Evolutionary conservation across 2,113 vertebrate species (phyloP).

Genomic region (Phasianus colchicus): DNA sequence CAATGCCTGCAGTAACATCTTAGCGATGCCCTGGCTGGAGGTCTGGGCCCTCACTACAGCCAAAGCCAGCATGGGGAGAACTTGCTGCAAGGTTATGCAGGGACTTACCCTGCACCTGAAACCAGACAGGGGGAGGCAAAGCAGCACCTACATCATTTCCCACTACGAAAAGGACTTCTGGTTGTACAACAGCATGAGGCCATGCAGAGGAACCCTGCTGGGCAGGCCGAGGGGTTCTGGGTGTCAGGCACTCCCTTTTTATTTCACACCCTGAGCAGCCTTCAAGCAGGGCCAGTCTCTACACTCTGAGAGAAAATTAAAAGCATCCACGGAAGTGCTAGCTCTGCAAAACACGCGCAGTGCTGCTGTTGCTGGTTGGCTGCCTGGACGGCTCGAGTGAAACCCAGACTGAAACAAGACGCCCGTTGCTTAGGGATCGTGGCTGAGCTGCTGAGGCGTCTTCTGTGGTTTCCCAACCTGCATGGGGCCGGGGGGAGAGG

Average conservation of each 20-base stretch:
- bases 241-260: not conserved
- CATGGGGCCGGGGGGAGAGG: not conserved
- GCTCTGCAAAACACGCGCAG: not conserved
- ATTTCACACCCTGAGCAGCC: not conserved
- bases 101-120: not conserved
- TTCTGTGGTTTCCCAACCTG: not conserved
- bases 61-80: not conserved
- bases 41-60: not conserved
- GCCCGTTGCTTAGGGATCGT: not conserved
- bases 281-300: not conserved
- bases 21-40: rapidly evolving
- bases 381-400: rapidly evolving
- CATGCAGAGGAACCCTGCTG: not conserved
- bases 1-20: not conserved
- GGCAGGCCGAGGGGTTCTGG: not conserved
- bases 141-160: not conserved
- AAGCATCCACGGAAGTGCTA: not conserved
- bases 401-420: not conserved
- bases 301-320: not conserved
- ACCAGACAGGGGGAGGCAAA: not conserved
- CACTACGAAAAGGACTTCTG: not conserved
- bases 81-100: not conserved
- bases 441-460: not conserved
- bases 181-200: rapidly evolving
- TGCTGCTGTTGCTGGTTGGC: not conserved